phyloP scores from a whole-genome alignment of 1,140 invertebrate species.

The Ladona fulva region DNA sequence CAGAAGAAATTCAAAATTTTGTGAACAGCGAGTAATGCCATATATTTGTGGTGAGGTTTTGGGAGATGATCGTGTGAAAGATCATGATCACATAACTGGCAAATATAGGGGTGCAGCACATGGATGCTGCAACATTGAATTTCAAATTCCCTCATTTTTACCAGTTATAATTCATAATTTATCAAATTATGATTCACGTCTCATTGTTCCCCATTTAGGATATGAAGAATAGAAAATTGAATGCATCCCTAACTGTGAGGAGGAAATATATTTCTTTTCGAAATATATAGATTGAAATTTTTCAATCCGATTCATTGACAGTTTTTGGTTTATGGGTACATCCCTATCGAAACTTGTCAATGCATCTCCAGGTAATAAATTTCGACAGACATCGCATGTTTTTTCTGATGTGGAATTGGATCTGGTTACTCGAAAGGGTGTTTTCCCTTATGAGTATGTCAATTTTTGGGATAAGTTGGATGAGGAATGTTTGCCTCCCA shows the following conservation, averaged over 20 bases:
- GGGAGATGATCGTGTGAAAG: too few relatives aligned
- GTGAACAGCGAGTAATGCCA: background rate
- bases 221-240: background rate
- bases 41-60: background rate
- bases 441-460: constrained; percentile 31
- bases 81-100: background rate
- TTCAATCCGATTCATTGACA: constrained; percentile 28
- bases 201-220: background rate
- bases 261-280: background rate
- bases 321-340: constrained; percentile 28
- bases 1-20: background rate
- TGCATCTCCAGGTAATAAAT: constrained; percentile 14
- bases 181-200: background rate
- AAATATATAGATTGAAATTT: background rate
- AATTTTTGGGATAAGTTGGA: constrained; percentile 25
- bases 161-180: background rate
- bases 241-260: background rate
- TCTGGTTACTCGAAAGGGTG: constrained; percentile 27
- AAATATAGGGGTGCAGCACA: background rate
- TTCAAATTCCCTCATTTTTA: too few relatives aligned
- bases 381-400: background rate
- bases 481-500: constrained; percentile 26
- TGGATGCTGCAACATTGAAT: background rate
- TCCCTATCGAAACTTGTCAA: constrained; percentile 26
- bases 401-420: constrained; percentile 19